Base-by-base conservation (phyloP, 2,797 vertebrate genomes). In the Heterohyrax brucei region DNA sequence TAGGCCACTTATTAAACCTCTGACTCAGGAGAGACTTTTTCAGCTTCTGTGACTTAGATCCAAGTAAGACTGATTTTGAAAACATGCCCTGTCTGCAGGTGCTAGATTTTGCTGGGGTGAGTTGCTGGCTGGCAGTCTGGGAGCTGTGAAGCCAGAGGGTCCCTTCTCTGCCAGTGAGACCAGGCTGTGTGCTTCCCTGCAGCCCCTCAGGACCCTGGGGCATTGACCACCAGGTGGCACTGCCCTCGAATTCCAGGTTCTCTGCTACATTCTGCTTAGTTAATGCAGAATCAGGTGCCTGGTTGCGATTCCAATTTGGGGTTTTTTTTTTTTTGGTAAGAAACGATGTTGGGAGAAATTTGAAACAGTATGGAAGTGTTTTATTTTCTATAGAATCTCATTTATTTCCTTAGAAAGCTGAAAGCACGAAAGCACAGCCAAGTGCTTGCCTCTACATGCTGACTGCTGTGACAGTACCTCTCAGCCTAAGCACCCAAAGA, bases 391-490 rank as follows among this genome's bases (percentile, higher is more conserved):
- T 30, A 39, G 94, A 66, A 16, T 10, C 26, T 22, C 7, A 6
- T 28, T 13, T 18, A 8, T 7, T 61, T 7, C 0, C 9, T 26
- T 7, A 3, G 3, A 12, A 28, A 56, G 75, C 10, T 19, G 30
- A n/a, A 75, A 80, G 10, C n/a, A 68, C 14, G 24, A n/a, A 75
- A 80, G 10, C n/a, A 68, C 14, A 77, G 33, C 61, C 33, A 26
- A 0, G 22, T 5, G 2, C 22, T 26, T 1, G 3, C 1, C 1
- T 68, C 39, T 62, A 9, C 0, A 0, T 33, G 3, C 24, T 1
- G 0, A 2, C 9, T 18, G 7, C 19, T 44, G 2, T 8, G 48
- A 7, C 30, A 7, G 75, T 24, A 10, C 30, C 4, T 73, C 24
- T 48, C 22, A 30, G 5, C 68, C 4, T 68, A 14, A n/a, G 16